A percentile compares a stretch with the other conserved stretches of the same genome.
These are phyloP conservation scores for Falco punctatus DNA, from an alignment of 2,113 vertebrate species.

Conservation along the genomic window DNA sequence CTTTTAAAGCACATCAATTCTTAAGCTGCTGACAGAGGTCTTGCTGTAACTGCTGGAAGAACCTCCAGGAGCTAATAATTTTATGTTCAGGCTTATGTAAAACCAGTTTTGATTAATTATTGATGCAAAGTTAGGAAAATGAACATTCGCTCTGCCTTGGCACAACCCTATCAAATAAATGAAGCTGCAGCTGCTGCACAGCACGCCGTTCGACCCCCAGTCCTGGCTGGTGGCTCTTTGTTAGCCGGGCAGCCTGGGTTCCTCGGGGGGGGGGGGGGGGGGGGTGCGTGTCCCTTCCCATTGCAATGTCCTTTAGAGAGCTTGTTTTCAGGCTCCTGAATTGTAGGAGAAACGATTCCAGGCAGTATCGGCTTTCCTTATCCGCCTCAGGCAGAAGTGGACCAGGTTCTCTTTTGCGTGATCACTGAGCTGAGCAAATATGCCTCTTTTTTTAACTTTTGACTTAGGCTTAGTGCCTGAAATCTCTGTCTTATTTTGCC, in stretches of 20 bases:
- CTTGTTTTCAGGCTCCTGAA: background rate
- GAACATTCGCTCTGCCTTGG: conserved; percentile 41
- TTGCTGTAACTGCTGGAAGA: conserved; percentile 54
- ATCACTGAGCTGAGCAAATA: background rate
- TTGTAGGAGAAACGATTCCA: background rate
- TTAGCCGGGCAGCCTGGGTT: background rate
- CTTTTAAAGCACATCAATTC: conserved; percentile 20
- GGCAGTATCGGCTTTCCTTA: background rate
- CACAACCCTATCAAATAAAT: conserved; percentile 30
- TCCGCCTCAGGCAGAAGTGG: background rate
- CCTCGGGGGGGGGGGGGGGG: rapidly evolving
- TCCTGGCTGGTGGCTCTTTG: background rate
- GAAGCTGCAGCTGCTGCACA: background rate
- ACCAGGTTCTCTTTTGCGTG: background rate
- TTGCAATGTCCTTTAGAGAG: background rate
- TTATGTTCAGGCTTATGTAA: conserved; percentile 68
- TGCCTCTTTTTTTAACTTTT: background rate
- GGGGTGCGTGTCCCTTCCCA: rapidly evolving
- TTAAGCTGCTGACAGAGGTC: conserved; percentile 42
- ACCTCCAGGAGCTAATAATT: conserved; percentile 69
- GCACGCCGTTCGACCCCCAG: background rate
- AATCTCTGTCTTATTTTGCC: background rate
- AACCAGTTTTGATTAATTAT: conserved; percentile 75
- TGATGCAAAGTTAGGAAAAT: conserved; percentile 75
- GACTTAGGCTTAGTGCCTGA: background rate